Evolutionary conservation across 2,797 vertebrate genomes (phyloP).

Genomic region (Galagoides demidoff): DNA sequence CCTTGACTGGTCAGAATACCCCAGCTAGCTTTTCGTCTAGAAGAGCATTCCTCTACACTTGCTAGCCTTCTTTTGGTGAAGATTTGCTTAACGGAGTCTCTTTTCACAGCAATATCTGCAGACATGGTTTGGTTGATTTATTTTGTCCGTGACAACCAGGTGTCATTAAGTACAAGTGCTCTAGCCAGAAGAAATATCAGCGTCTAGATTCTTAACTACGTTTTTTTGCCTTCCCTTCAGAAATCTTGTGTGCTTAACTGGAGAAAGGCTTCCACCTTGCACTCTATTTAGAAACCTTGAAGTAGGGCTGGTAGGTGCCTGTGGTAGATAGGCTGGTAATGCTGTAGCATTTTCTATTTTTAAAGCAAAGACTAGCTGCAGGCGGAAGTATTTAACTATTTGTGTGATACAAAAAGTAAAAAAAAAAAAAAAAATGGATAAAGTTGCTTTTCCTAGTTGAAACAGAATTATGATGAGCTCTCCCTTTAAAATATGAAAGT

Average conservation of each 20-base stretch:
- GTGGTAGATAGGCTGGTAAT: slow-evolving; percentile 86
- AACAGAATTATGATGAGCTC: neutral
- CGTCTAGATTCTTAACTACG: slow-evolving; percentile 64
- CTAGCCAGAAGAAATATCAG: slow-evolving; percentile 60
- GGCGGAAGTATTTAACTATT: slow-evolving; percentile 87
- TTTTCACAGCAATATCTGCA: slow-evolving; percentile 83
- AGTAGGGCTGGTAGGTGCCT: slow-evolving; percentile 85
- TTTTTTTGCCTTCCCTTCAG: slow-evolving; percentile 59
- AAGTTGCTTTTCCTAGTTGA: slow-evolving; percentile 46
- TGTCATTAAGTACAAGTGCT: slow-evolving; percentile 76
- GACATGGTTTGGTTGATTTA: slow-evolving; percentile 86
- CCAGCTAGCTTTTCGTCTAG: slow-evolving; percentile 92
- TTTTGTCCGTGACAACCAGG: slow-evolving; percentile 77
- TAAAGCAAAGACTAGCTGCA: slow-evolving; percentile 88
- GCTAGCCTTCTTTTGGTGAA: slow-evolving; percentile 87
- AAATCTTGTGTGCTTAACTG: slow-evolving; percentile 84
- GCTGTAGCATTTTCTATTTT: slow-evolving; percentile 94
- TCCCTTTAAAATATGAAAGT: neutral
- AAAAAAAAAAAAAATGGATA: neutral
- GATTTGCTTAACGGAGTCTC: slow-evolving; percentile 77
- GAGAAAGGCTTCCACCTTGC: slow-evolving; percentile 79
- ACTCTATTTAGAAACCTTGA: slow-evolving; percentile 83
- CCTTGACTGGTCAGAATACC: slow-evolving; percentile 97
- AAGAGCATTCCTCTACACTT: slow-evolving; percentile 84
- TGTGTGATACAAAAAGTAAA: slow-evolving; percentile 79